Base-by-base conservation (phyloP, 2,113 vertebrate species). In the Ploceus nigricollis region DNA sequence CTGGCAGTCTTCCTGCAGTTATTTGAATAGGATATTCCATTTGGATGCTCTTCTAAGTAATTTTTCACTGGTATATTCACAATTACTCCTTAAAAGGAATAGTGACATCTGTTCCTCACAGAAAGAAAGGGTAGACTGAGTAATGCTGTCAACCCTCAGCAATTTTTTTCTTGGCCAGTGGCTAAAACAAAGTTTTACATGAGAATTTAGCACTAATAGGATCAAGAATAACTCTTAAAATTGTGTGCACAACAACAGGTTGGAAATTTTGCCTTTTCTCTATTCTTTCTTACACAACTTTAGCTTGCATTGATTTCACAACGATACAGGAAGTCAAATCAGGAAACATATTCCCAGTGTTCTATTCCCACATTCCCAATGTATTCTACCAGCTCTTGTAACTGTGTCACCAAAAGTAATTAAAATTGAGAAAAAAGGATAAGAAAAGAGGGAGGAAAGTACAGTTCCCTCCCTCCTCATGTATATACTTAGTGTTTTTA, bases 391-490 rank as follows among this genome's bases (percentile, higher is more conserved):
- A 35, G 6, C 30, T 76, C 13, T 76, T 65, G 11, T 76, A 76
- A 11, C 25, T 35, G 20, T 57, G 16, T 21, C 31, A 31, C 11
- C 8, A 42, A 66, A 76, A 66, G 17, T 35, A 76, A 65, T 8
- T 65, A 40, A 65, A 76, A 58, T 10, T 31, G 25, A 57, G 20
- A 10, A 65, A 57, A 42, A 65, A 50, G 28, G 13, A 21, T 35
- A 17, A 50, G 13, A 76, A 57, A 42, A 42, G 6, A 5, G 7
- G 13, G 2, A 1, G 2, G 4, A 4, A 27, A 50, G 7, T 35
- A 57, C 30, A 42, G 11, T 50, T 35, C 51, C 8, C 16, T 42
- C 44, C 6, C 9, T 35, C 21, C 20, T 76, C 17, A 8, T 13
- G 9, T 25, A 35, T n/a, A 24, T n/a, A 24, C 3, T 65, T 24